phyloP scores from a whole-genome alignment of 1,140 invertebrate genomes.

The Charaxes varanes region DNA sequence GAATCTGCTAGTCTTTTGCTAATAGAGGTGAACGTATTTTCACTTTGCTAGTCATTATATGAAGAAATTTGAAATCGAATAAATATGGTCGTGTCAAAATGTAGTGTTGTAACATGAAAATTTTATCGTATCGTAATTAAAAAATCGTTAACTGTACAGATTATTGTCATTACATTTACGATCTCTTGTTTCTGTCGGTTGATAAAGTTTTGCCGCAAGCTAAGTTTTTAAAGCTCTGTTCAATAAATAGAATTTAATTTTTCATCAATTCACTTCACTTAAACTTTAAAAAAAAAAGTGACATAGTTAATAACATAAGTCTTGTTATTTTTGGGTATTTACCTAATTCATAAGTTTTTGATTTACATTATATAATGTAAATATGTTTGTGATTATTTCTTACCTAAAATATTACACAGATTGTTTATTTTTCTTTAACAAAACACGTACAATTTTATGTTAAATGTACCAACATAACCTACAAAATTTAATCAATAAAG shows the following conservation, averaged over 20 bases:
- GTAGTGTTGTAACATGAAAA: too few species aligned
- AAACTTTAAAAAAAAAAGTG: constrained; percentile 6
- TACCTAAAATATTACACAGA: constrained; percentile 16
- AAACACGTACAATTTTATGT: constrained; percentile 50
- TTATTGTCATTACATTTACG: too few species aligned
- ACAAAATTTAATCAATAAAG: constrained; percentile 67
- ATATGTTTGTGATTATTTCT: constrained; percentile 23
- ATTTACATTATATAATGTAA: constrained; percentile 25
- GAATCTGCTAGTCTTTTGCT: too few species aligned
- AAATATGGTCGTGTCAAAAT: too few species aligned
- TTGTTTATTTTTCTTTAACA: constrained; percentile 31
- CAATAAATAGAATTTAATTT: constrained; percentile 7
- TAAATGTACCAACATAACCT: constrained; percentile 55
- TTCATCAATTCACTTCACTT: not conserved
- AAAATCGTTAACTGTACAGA: too few species aligned
- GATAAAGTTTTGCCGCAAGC: too few species aligned
- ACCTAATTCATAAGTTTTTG: constrained; percentile 4
- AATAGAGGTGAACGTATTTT: too few species aligned
- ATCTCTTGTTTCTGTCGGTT: too few species aligned
- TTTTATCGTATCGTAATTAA: too few species aligned
- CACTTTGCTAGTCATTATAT: too few species aligned
- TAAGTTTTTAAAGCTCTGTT: constrained; percentile 5
- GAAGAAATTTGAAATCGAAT: too few species aligned
- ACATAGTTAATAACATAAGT: constrained; percentile 1
- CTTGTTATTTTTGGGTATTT: constrained; percentile 6